phyloP scores from a whole-genome alignment of 1,140 invertebrate genomes.

The Musca domestica region DNA sequence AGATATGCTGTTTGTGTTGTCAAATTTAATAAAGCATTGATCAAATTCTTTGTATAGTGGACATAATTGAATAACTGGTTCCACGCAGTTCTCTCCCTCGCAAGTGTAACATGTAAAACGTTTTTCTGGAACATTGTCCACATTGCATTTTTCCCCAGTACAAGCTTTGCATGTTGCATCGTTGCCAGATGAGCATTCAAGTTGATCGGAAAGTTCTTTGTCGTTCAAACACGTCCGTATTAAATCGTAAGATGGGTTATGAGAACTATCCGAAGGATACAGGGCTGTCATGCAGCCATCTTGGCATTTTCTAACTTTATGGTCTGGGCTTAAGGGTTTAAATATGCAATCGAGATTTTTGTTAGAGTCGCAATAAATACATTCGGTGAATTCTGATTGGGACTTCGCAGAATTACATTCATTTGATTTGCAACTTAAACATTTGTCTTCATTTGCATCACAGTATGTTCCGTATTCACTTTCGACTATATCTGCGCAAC shows the following conservation, averaged over 20 bases:
- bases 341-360: slow-evolving; percentile 35
- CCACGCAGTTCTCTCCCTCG: slow-evolving; percentile 36
- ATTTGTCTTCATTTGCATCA: slow-evolving; percentile 28
- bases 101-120: slow-evolving; percentile 43
- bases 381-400: slow-evolving; percentile 32
- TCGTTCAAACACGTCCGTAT: slow-evolving; percentile 47
- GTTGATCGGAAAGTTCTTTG: slow-evolving; percentile 38
- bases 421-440: slow-evolving; percentile 46
- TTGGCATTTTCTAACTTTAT: slow-evolving; percentile 40
- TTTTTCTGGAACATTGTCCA: slow-evolving; percentile 31
- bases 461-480: slow-evolving; percentile 30
- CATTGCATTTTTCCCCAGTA: slow-evolving; percentile 34
- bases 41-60: slow-evolving; percentile 40
- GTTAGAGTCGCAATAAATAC: slow-evolving; percentile 44
- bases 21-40: slow-evolving; percentile 40
- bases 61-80: slow-evolving; percentile 31
- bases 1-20: slow-evolving; percentile 36
- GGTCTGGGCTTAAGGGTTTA: slow-evolving; percentile 28
- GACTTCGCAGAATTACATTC: slow-evolving; percentile 40
- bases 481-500: slow-evolving; percentile 39
- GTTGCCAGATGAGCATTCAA: slow-evolving; percentile 27
- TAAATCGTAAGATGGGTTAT: slow-evolving; percentile 33
- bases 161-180: slow-evolving; percentile 37
- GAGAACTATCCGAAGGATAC: slow-evolving; percentile 33
- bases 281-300: slow-evolving; percentile 45